Base-by-base conservation (phyloP, 2,113 vertebrate species). In the Marmota monax region DNA sequence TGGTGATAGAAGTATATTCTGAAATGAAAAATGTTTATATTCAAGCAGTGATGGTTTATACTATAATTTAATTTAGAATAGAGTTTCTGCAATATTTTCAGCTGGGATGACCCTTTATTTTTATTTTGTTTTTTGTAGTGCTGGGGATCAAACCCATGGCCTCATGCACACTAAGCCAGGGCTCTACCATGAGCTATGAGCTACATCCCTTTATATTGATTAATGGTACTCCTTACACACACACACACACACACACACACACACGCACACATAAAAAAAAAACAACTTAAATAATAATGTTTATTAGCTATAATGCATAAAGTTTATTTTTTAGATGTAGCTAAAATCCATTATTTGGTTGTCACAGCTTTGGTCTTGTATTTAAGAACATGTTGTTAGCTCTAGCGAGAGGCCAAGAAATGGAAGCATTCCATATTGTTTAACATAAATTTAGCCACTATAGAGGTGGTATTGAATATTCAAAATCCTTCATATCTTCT, bases 21-120 rank as follows among this genome's bases (percentile, higher is more conserved):
- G 73, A 96, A 72, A 89, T 86, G 92, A 87, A 94, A 58, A 77
- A 78, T 53, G 27, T 73, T 80, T 48, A 42, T 65, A 82, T 88
- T 67, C 42, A 58, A 84, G 39, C 42, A 53, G 32, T 83, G 27
- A 88, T 53, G 90, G 63, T 32, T 84, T 80, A 86, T 2, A 45
- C 13, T 90, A 37, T 23, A 34, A 92, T 93, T 92, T 23, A 23
- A 90, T 92, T 92, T 95, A 18, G 45, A 94, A 83, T 22, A 58
- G 9, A 22, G 11, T 45, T 92, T 93, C 25, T 78, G 90, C 77
- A 88, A 84, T n/a, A 2, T 76, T 93, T 95, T 84, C 79, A 86
- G 12, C 18, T 80, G 22, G 8, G 2, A 73, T 48, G 10, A 83
- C 20, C 12, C n/a, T 87, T 61, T 88, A 23, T 53, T 88, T 22